Conservation (phyloP, 2,113 vertebrate species). For the Apeltes quadracus region DNA sequence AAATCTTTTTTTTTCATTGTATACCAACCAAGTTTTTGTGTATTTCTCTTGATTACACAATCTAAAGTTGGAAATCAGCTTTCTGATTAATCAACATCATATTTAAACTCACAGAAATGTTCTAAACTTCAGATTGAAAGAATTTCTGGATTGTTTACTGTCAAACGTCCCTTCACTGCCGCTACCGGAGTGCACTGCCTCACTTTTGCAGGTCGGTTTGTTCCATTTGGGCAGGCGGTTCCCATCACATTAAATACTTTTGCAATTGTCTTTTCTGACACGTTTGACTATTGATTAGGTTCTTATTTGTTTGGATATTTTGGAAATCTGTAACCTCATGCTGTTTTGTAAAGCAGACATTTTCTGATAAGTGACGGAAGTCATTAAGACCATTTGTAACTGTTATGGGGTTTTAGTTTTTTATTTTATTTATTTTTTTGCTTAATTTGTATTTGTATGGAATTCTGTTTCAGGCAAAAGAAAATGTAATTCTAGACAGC, state of each 20-base stretch:
- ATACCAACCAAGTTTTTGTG: neutral
- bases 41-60: neutral
- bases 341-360: constrained; percentile 9
- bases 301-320: constrained; percentile 8
- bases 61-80: constrained; percentile 2
- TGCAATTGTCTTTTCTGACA: constrained; percentile 12
- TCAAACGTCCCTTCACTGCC: neutral
- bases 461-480: constrained; percentile 48
- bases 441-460: constrained; percentile 58
- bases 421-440: constrained; percentile 62
- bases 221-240: neutral
- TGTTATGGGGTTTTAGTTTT: constrained; percentile 26
- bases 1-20: neutral
- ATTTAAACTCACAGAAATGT: neutral
- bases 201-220: neutral
- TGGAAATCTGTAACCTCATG: constrained; percentile 44
- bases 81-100: neutral
- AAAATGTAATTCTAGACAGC: constrained; percentile 43
- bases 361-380: neutral
- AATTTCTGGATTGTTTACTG: neutral
- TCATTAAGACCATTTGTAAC: constrained; percentile 4
- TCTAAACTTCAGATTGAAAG: neutral
- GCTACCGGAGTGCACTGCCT: neutral
- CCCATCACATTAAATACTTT: neutral
- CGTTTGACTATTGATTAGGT: neutral